Base-by-base conservation (phyloP, 2,113 vertebrate species). In the Amazona guildingii region DNA sequence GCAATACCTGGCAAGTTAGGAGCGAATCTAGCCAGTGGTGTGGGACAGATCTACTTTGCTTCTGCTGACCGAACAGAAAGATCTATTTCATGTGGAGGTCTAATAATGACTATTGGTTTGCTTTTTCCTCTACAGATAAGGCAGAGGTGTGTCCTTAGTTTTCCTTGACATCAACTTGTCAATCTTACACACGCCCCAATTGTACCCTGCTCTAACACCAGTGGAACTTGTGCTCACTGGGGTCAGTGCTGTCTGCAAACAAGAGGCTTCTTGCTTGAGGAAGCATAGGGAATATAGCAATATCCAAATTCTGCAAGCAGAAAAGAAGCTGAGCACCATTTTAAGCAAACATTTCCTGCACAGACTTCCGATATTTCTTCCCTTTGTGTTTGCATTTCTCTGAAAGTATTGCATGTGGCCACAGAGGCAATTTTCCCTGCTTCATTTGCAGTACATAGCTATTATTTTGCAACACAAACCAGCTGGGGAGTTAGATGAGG, bases 391-490 rank as follows among this genome's bases (percentile, higher is more conserved):
- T 91, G 43, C n/a, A 86, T 95, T 95, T 93, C 88, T 96, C 82
- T 86, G 17, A 4, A 97, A 96, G 46, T 86, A 75, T 76, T 84
- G 57, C 72, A 70, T 75, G 72, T 63, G 64, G 72, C 57, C 84
- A 89, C 59, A 95, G 49, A 90, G 15, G 39, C 57, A 89, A 51
- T 88, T 92, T 68, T 90, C 39, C 46, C 35, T 64, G 21, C 39
- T 92, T 87, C 73, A 83, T 90, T 96, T 96, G 57, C 17, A 49
- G 70, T 66, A 68, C 46, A 52, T 88, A 35, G 43, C 68, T 79
- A 57, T 81, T 95, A 86, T 94, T 96, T 92, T 90, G 90, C 86
- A 96, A 97, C 41, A 48, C 1, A 7, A 85, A 72, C 33, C 4
- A 2, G 59, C 52, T 94, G 76, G 49, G 54, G 90, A 72, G 57